These are phyloP conservation scores for Ardeotis arabs DNA, from an alignment of 2,113 vertebrate species.

Conservation along the genomic window DNA sequence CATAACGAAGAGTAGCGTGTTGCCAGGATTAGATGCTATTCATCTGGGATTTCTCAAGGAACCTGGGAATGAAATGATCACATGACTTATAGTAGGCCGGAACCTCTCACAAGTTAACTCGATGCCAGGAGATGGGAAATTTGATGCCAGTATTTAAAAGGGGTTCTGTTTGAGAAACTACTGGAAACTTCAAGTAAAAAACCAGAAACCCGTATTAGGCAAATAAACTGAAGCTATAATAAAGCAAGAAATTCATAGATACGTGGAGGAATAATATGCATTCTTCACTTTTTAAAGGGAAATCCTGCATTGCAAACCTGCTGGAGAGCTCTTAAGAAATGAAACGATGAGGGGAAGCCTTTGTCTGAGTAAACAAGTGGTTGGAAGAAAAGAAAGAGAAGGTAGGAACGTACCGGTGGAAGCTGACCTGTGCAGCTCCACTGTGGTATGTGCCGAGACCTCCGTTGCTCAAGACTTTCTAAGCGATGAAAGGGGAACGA, in stretches of 20 bases:
- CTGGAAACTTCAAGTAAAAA: neutral
- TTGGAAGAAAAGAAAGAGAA: neutral
- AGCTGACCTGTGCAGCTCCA: neutral
- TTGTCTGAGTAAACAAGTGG: neutral
- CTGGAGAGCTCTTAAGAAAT: neutral
- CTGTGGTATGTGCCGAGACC: fast-evolving
- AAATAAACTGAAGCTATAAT: neutral
- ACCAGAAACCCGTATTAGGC: neutral
- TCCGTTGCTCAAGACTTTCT: neutral
- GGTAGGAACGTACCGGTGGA: fast-evolving
- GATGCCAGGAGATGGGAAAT: neutral
- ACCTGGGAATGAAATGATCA: fast-evolving
- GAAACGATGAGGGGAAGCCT: neutral
- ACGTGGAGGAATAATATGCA: fast-evolving
- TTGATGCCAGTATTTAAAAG: neutral
- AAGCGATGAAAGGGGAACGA: neutral
- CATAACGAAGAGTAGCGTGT: fast-evolving
- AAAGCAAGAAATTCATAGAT: neutral
- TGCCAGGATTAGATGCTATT: neutral
- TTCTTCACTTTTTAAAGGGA: neutral
- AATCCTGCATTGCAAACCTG: neutral
- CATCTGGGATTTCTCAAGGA: neutral
- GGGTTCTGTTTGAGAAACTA: neutral
- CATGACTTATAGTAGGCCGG: no score
- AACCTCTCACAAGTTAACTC: neutral